phyloP scores from a whole-genome alignment of 2,797 vertebrate species.

The Paratrypauchen microcephalus region DNA sequence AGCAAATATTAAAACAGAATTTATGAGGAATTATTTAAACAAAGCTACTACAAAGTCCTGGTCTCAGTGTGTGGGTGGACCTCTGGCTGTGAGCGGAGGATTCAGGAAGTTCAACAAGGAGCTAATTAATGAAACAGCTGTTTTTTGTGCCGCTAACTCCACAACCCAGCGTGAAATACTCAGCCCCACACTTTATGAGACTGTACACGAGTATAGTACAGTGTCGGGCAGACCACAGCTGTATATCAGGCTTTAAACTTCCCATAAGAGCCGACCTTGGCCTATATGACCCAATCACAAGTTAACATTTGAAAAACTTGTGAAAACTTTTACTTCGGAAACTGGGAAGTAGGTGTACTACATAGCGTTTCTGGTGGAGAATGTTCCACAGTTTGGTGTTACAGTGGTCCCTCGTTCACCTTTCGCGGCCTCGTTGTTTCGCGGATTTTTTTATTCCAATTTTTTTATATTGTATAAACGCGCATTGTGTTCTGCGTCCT shows the following conservation, averaged over 20 bases:
- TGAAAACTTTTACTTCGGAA: not conserved
- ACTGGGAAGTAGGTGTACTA: not conserved
- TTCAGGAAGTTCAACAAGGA: constrained; percentile 14
- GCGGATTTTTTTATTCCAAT: too few relatives aligned
- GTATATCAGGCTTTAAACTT: not conserved
- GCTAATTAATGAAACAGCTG: constrained; percentile 15
- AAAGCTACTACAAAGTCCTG: constrained; percentile 2
- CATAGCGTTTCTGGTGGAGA: not conserved
- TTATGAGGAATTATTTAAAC: constrained; percentile 14
- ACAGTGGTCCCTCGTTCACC: too few relatives aligned
- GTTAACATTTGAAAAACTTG: not conserved
- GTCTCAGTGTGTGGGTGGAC: constrained; percentile 10
- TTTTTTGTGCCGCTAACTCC: constrained; percentile 5
- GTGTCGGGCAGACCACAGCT: not conserved
- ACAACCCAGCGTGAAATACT: constrained; percentile 7
- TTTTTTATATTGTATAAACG: too few relatives aligned
- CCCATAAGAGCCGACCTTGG: not conserved
- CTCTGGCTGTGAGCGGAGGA: not conserved
- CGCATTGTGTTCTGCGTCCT: too few relatives aligned
- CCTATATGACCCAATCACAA: not conserved
- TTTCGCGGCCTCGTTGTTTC: too few relatives aligned
- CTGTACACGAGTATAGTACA: not conserved
- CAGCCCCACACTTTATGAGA: constrained; percentile 3
- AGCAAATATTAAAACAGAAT: constrained; percentile 15
- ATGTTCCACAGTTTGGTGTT: too few relatives aligned